Base-by-base conservation (phyloP, 2,888 invertebrate species). In the Polietes domitor region DNA sequence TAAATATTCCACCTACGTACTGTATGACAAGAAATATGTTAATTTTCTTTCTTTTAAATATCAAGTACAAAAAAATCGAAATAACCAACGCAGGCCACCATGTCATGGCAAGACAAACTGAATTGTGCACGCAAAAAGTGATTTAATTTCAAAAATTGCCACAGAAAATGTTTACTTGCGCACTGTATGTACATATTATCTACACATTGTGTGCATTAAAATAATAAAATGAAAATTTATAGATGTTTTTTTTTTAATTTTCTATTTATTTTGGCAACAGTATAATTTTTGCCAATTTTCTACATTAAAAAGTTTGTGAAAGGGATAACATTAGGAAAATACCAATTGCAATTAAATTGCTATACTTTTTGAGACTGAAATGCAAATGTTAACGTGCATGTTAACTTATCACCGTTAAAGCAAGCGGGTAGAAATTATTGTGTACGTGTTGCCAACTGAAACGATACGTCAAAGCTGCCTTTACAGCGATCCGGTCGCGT, bases 81-180 rank as follows among this genome's bases (percentile, higher is more conserved):
- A 47, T 41, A 12, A 12, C 41, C 15, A 47, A 47, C 47, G 12
- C 47, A n/a, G n/a, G 47, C 15, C 47, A 47, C n/a, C n/a, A n/a
- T 47, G 47, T 47, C 47, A 47, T 47, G 47, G 47, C n/a, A 47
- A n/a, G n/a, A 47, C 15, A n/a, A 47, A n/a, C n/a, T 47, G 47
- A 47, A 47, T n/a, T 47, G 12, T 41, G 4, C 10, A 41, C 41
- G 6, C 15, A 41, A 41, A 41, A 7, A 37, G 32, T 32, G 32
- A 4, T 32, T 32, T 12, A n/a, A 7, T n/a, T 47, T 47, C 15
- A 15, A 12, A n/a, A 15, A n/a, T 15, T 47, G 1, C n/a, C 47
- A 47, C 2, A 47, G 47, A 47, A 47, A 47, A n/a, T n/a, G n/a
- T 47, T 37, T 37, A 37, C 37, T 37, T 3, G 37, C 7, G 7